Percentiles rank a stretch among this genome's conserved stretches.
phyloP scores from a whole-genome alignment of 2,888 invertebrate species.

The Xylocampa areola region DNA sequence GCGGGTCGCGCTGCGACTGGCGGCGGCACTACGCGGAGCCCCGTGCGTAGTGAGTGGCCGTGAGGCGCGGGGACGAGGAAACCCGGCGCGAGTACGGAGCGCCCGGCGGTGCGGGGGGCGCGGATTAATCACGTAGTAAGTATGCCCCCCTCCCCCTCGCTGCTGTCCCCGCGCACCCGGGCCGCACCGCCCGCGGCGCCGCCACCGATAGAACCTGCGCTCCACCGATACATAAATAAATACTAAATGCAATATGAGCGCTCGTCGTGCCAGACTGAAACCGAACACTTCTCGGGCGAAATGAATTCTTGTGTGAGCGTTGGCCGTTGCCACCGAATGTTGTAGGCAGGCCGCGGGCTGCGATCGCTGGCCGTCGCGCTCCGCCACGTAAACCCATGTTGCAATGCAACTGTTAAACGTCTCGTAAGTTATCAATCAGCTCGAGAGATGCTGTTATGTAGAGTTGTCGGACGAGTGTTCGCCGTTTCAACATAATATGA shows the following conservation, averaged over 20 bases:
- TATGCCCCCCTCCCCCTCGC: constrained; percentile 83
- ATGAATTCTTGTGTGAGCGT: constrained; percentile 83
- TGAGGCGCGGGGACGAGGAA: constrained; percentile 90
- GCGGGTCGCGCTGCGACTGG: constrained; percentile 88
- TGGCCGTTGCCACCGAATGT: constrained; percentile 81
- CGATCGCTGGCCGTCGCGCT: constrained; percentile 46
- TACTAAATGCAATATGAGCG: constrained; percentile 84
- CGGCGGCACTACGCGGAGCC: constrained; percentile 86
- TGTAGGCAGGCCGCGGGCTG: constrained; percentile 55
- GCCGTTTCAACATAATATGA: constrained; percentile 58
- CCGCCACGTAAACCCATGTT: constrained; percentile 70
- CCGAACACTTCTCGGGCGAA: constrained; percentile 87
- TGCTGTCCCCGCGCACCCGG: constrained; percentile 72
- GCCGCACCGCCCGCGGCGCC: constrained; percentile 65
- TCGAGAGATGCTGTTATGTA: constrained; percentile 62
- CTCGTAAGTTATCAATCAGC: constrained; percentile 73
- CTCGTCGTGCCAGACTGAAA: constrained; percentile 87
- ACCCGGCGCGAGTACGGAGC: constrained; percentile 89
- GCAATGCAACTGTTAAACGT: constrained; percentile 72
- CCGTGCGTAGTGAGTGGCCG: constrained; percentile 89
- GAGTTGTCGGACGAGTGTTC: constrained; percentile 53
- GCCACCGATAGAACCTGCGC: constrained; percentile 83
- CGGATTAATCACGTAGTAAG: constrained; percentile 90
- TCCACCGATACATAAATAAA: constrained; percentile 87
- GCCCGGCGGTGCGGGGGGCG: constrained; percentile 74